phyloP scores from a whole-genome alignment of 2,888 invertebrate species.

The Temnothorax ravouxi region DNA sequence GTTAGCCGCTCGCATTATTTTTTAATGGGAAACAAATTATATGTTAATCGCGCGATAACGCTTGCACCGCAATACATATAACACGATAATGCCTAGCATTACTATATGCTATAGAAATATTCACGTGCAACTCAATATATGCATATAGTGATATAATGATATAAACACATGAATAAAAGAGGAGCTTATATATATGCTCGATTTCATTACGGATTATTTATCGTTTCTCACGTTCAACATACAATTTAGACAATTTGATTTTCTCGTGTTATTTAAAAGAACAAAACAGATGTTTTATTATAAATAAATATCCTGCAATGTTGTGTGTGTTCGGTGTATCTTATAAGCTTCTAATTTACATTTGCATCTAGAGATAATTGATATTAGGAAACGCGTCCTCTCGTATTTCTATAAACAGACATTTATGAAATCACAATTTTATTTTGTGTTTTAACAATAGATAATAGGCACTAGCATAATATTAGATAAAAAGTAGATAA shows the following conservation, averaged over 20 bases:
- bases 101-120: not conserved
- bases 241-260: not conserved
- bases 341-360: not conserved
- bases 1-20: not conserved
- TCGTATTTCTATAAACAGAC: not conserved
- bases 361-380: not conserved
- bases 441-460: not conserved
- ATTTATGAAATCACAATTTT: not conserved
- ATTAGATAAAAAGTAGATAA: not conserved
- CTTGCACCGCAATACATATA: not conserved
- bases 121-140: not conserved
- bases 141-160: not conserved
- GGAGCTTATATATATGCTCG: not conserved
- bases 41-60: not conserved
- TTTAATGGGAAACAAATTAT: slow-evolving; percentile 16
- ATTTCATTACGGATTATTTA: not conserved
- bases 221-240: not conserved
- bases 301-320: not conserved
- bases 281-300: not conserved
- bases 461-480: not conserved
- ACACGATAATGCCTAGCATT: not conserved
- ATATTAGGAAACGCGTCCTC: not conserved
- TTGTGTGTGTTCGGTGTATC: not conserved
- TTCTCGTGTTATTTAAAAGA: not conserved
- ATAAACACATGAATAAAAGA: not conserved